Conservation (phyloP, 2,113 vertebrate species). For the Peromyscus californicus region DNA sequence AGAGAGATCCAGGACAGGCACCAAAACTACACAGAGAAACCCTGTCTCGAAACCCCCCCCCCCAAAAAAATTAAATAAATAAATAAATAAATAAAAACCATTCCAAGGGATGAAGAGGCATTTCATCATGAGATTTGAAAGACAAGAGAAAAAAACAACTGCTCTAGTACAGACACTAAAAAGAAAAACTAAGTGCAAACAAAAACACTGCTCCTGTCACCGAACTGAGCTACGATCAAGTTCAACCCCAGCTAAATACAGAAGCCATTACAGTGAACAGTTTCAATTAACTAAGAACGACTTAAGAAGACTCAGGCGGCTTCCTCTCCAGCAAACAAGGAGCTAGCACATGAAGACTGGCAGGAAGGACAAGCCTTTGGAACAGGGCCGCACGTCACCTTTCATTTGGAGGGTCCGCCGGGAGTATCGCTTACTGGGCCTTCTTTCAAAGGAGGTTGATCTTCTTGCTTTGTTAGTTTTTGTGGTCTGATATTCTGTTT, state of each 20-base stretch:
- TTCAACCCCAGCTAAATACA: constrained; percentile 12
- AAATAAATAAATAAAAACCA: background rate
- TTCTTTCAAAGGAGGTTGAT: constrained; percentile 96
- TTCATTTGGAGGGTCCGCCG: constrained; percentile 93
- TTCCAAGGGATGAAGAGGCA: background rate
- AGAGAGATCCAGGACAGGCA: too few species aligned
- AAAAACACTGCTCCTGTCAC: background rate
- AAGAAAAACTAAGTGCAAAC: background rate
- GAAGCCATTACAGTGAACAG: background rate
- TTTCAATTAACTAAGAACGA: background rate
- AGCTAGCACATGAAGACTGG: background rate
- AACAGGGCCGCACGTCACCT: constrained; percentile 87
- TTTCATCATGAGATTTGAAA: background rate
- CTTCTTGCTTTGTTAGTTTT: constrained; percentile 97
- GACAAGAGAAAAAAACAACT: background rate
- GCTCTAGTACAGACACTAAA: background rate
- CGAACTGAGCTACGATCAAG: background rate
- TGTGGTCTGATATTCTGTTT: constrained; percentile 99
- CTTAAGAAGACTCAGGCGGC: background rate
- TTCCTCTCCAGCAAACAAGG: background rate
- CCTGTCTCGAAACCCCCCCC: too few species aligned
- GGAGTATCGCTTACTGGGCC: constrained; percentile 98
- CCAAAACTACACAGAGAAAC: too few species aligned
- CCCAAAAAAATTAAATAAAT: too few species aligned
- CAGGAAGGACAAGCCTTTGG: background rate